Conservation (phyloP, 2,888 invertebrate species). For the Eupeodes latifasciatus region DNA sequence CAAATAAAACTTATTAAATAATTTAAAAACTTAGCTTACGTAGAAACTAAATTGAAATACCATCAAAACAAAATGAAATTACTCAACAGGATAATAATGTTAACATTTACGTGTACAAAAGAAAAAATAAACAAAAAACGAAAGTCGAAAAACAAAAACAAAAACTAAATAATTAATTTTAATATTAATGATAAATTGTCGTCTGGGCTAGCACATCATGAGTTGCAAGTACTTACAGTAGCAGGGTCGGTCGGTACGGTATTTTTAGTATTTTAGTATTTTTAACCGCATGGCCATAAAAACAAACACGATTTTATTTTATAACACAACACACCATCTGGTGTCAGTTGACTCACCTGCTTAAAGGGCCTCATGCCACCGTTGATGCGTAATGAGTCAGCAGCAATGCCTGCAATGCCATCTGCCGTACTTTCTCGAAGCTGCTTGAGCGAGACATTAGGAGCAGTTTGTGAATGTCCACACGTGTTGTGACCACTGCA, state of each 20-base stretch:
- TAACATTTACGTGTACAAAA: slow-evolving; percentile 64
- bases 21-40: slow-evolving; percentile 9
- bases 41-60: background rate
- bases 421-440: slow-evolving; percentile 91
- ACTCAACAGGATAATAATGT: slow-evolving; percentile 37
- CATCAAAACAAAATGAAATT: slow-evolving; percentile 4
- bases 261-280: background rate
- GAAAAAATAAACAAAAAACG: slow-evolving; percentile 59
- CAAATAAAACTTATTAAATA: background rate
- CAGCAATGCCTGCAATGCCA: slow-evolving; percentile 97
- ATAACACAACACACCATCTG: slow-evolving; percentile 50
- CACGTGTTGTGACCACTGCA: slow-evolving; percentile 87
- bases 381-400: slow-evolving; percentile 97
- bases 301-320: slow-evolving; percentile 62
- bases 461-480: slow-evolving; percentile 88
- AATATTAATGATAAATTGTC: slow-evolving; percentile 74
- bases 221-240: slow-evolving; percentile 72
- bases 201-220: slow-evolving; percentile 74
- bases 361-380: slow-evolving; percentile 98
- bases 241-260: slow-evolving; percentile 52
- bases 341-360: slow-evolving; percentile 88
- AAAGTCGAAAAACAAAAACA: background rate
- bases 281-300: slow-evolving; percentile 47
- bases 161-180: slow-evolving; percentile 64
- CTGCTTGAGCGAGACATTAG: slow-evolving; percentile 94